phyloP scores from a whole-genome alignment of 1,140 invertebrate genomes.

The Cephus cinctus region DNA sequence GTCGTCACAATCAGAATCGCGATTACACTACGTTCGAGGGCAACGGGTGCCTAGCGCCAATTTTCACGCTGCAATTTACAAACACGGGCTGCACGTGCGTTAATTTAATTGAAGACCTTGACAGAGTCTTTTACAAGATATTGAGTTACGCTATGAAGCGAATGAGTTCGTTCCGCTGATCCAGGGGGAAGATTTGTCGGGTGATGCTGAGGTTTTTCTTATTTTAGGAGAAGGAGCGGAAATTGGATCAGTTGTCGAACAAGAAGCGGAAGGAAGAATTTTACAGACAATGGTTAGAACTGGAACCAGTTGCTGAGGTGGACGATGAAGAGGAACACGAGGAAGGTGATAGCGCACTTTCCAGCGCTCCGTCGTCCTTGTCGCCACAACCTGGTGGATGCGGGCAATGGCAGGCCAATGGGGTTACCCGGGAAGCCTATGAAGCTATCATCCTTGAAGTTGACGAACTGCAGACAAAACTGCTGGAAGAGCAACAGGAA shows the following conservation, averaged over 20 bases:
- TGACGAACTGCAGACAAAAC: conserved; percentile 42
- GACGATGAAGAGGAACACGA: conserved; percentile 48
- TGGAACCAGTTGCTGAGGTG: conserved; percentile 48
- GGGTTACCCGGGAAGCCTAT: conserved; percentile 42
- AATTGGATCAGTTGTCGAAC: conserved; percentile 47
- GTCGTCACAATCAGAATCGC: conserved; percentile 16
- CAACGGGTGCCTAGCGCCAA: conserved; percentile 16
- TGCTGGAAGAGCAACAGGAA: conserved; percentile 40
- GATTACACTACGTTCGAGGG: conserved; percentile 1
- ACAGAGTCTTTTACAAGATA: no score
- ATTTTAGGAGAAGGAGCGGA: conserved; percentile 45
- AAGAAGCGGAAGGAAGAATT: conserved; percentile 47
- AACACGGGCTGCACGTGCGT: not conserved
- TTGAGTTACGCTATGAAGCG: no score
- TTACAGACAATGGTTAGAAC: conserved; percentile 45
- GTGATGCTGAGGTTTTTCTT: no score
- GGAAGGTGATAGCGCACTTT: conserved; percentile 43
- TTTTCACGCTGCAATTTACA: conserved; percentile 20
- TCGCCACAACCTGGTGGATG: conserved; percentile 44
- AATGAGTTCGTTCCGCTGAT: no score
- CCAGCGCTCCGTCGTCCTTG: conserved; percentile 42
- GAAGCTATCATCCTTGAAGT: conserved; percentile 39
- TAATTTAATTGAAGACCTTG: no score
- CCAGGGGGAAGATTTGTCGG: no score
- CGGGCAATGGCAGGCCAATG: conserved; percentile 34